phyloP scores from a whole-genome alignment of 2,113 vertebrate genomes.

The Callionymus lyra region DNA sequence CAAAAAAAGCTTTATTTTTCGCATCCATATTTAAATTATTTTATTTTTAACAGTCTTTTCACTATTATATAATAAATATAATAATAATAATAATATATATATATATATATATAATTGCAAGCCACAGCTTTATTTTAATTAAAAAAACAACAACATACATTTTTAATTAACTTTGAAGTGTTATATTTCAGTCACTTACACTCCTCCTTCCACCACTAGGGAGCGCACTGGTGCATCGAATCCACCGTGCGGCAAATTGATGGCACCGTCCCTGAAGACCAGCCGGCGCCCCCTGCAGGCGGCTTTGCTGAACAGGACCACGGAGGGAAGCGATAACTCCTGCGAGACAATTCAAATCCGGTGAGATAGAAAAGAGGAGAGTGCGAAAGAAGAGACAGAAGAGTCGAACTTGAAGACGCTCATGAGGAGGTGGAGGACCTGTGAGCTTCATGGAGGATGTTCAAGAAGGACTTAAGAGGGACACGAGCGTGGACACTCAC shows the following conservation, averaged over 20 bases:
- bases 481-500: slow-evolving; percentile 61
- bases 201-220: slow-evolving; percentile 81
- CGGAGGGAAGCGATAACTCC: slow-evolving; percentile 84
- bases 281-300: slow-evolving; percentile 79
- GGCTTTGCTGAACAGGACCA: slow-evolving; percentile 78
- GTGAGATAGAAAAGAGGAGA: too few species aligned
- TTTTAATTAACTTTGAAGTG: background rate
- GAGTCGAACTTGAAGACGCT: too few species aligned
- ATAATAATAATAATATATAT: too few species aligned
- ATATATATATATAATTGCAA: too few species aligned
- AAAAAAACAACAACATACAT: background rate
- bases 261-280: slow-evolving; percentile 59
- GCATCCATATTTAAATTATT: too few species aligned
- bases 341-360: slow-evolving; percentile 38
- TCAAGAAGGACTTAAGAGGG: background rate
- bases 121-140: background rate
- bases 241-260: slow-evolving; percentile 74
- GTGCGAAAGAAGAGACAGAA: too few species aligned
- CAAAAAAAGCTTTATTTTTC: too few species aligned
- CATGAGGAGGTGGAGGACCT: too few species aligned
- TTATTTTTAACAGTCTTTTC: too few species aligned
- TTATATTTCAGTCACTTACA: slow-evolving; percentile 43
- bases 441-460: background rate
- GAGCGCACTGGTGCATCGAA: slow-evolving; percentile 74
- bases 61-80: too few species aligned